Evolutionary conservation across 2,113 vertebrate species (phyloP), one percentile per base, ranked within the genome.

Genomic region (Scytalopus superciliaris): DNA sequence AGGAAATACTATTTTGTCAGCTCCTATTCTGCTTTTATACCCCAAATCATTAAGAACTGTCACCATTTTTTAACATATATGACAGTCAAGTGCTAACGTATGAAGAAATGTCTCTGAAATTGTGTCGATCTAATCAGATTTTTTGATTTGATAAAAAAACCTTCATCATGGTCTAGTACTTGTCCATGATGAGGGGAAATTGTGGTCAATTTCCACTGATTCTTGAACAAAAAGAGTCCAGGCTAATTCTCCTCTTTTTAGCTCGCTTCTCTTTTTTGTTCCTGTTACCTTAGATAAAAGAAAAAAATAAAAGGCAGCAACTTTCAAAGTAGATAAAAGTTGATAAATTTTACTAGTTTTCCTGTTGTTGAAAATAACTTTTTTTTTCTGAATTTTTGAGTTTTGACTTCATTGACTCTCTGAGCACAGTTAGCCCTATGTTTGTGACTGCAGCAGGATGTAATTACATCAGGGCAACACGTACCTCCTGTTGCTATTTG

Each of bases 391-490:
- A n/a, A n/a, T n/a, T n/a, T n/a, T n/a, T 30, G 35, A 82, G 47
- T 91, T 82, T 89, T 47, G 56, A 87, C 56, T 73, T 88, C 37
- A 33, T 64, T 10, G 21, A 42, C 57, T 81, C 35, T 33, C 47
- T 73, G 50, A 91, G 56, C 67, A 79, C 75, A 76, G 13, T 55
- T 60, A 80, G 63, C 33, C 31, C 59, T 10, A 16, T 5, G 42
- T n/a, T 39, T 33, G 62, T 77, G 62, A 27, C 45, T 66, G 75
- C 19, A 79, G 70, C 55, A 40, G 84, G 64, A 15, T 94, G 82
- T 91, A 96, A 93, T 94, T 96, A 78, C 85, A 94, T 59, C 33
- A 77, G 69, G 66, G 88, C 74, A 92, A 23, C 55, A 73, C 2
- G 1, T 84, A 67, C 49, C 83, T 81, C 68, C 83, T 76, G 37